Evolutionary conservation across 2,888 invertebrate species (phyloP), one percentile per base, ranked within the genome.

Genomic region (Lissocephala sabroskyi): DNA sequence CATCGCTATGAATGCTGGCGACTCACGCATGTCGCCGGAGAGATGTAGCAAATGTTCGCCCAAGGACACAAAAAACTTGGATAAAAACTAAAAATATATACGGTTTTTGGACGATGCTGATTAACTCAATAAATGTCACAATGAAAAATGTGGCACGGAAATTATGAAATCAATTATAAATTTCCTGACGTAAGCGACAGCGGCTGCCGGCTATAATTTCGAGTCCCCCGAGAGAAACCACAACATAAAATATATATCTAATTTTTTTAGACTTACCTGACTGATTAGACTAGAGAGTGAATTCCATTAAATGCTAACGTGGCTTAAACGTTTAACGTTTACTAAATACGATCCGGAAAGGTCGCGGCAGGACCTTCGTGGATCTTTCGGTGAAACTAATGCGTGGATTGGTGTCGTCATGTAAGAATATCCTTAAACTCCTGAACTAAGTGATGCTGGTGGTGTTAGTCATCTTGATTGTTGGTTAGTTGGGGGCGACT

Each of bases 281-380:
- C 73, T 73, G 13, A 35, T 5, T 78, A 67, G 53, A 59, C 56
- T 73, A 37, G 32, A 32, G 73, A 70, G 58, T 56, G 58, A 74
- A 77, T 60, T 79, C 79, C 75, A 79, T 76, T 79, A 76, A 79
- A 79, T 77, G 79, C 79, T 76, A 75, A n/a, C n/a, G 58, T 61
- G 62, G 59, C 79, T 79, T 79, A 75, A 61, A 61, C 63, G 60
- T 52, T 56, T 58, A 55, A 67, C 52, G 68, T 40, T 40, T n/a
- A n/a, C n/a, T n/a, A n/a, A n/a, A n/a, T n/a, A n/a, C n/a, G n/a
- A n/a, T n/a, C n/a, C n/a, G n/a, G n/a, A n/a, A n/a, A n/a, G n/a
- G n/a, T 10, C 32, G 30, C 39, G 18, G 32, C 45, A 16, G n/a
- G 11, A 16, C 11, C 16, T 29, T 30, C 26, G n/a, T 35, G 13